Conservation (phyloP, 2,113 vertebrate genomes). For the Phycodurus eques region DNA sequence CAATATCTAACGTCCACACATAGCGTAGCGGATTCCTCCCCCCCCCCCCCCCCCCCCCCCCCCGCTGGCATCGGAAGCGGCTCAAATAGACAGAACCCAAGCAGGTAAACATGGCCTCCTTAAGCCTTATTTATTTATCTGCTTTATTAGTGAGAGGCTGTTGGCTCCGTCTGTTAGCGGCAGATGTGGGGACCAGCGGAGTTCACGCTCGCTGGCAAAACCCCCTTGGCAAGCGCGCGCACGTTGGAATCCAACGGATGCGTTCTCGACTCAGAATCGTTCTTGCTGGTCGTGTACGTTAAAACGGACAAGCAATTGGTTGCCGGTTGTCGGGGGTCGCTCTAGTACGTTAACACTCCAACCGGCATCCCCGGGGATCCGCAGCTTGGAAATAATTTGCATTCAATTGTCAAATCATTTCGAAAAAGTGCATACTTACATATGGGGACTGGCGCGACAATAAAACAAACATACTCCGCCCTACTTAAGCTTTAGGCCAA, state of each 20-base stretch:
- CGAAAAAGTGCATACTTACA: too few relatives aligned
- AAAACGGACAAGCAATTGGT: background rate
- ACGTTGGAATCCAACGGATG: background rate
- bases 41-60: background rate
- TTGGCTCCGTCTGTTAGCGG: conserved; percentile 62
- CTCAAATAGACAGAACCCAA: conserved; percentile 47
- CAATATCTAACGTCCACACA: background rate
- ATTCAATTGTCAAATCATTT: too few relatives aligned
- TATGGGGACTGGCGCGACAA: too few relatives aligned
- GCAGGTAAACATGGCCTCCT: conserved; percentile 56
- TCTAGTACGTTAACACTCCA: too few relatives aligned
- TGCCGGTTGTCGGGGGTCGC: background rate
- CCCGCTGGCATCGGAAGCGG: conserved; percentile 16
- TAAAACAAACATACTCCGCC: too few relatives aligned
- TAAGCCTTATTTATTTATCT: conserved; percentile 70
- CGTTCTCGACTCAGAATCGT: background rate
- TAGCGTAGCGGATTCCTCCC: background rate
- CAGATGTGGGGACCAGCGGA: conserved; percentile 63
- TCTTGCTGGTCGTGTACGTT: background rate
- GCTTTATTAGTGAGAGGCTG: conserved; percentile 66
- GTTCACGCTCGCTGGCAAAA: conserved; percentile 57
- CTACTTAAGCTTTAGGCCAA: too few relatives aligned
- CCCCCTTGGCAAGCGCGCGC: conserved; percentile 46
- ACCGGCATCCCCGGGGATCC: too few relatives aligned
- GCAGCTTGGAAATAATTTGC: too few relatives aligned